phyloP scores from a whole-genome alignment of 2,888 invertebrate genomes.

The Cerastis leucographa region DNA sequence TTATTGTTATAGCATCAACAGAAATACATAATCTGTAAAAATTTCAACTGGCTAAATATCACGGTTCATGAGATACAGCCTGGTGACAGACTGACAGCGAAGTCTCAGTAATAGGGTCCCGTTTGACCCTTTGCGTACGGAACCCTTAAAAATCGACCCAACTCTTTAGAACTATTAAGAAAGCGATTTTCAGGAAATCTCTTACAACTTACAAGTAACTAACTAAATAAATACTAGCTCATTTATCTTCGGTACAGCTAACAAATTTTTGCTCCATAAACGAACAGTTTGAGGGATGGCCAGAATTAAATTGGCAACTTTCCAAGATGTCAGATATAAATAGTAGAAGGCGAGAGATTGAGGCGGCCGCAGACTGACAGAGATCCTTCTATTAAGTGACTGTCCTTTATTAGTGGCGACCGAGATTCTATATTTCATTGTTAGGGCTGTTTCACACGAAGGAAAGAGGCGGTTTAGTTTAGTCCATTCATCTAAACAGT shows the following conservation, averaged over 20 bases:
- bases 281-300: constrained; percentile 40
- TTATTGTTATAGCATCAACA: too few species aligned
- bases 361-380: constrained; percentile 42
- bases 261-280: constrained; percentile 52
- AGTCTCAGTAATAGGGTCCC: too few species aligned
- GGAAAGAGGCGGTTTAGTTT: background rate
- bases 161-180: background rate
- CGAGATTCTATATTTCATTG: constrained; percentile 63
- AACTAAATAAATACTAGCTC: constrained; percentile 38
- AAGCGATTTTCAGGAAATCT: too few species aligned
- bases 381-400: constrained; percentile 66
- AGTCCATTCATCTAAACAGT: background rate
- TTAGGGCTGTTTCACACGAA: constrained; percentile 42
- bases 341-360: constrained; percentile 64
- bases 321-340: constrained; percentile 61
- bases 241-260: constrained; percentile 39
- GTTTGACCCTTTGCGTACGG: too few species aligned
- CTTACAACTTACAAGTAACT: constrained; percentile 17
- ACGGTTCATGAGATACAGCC: too few species aligned
- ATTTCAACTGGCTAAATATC: too few species aligned
- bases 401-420: constrained; percentile 62
- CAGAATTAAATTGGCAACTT: constrained; percentile 63
- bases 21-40: too few species aligned
- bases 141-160: background rate
- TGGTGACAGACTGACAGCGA: too few species aligned